A percentile compares a stretch with the other conserved stretches of the same genome.
Conservation (phyloP, 2,113 vertebrate genomes). For the Neotoma lepida region DNA sequence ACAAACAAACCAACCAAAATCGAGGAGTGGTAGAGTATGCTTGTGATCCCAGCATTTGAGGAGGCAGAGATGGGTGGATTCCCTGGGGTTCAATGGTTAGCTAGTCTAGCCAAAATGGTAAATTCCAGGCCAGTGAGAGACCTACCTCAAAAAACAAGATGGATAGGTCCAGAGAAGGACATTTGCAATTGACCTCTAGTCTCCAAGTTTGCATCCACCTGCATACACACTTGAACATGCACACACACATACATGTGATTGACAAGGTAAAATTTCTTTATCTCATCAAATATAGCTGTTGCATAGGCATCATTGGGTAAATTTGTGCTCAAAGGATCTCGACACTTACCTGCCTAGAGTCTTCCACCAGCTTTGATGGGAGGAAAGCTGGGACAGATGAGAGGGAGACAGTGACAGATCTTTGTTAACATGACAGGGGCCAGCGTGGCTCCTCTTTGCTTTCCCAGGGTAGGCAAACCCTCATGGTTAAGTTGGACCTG, state of each 20-base stretch:
- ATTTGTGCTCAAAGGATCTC: conserved; percentile 82
- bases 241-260: conserved; percentile 56
- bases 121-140: background rate
- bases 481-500: background rate
- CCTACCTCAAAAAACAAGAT: background rate
- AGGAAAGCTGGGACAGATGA: conserved; percentile 60
- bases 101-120: background rate
- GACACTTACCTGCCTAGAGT: conserved; percentile 76
- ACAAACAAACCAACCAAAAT: background rate
- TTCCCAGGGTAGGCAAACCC: background rate
- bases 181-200: background rate
- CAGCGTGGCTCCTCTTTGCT: conserved; percentile 57
- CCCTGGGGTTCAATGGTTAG: background rate
- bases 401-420: conserved; percentile 44
- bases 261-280: conserved; percentile 82
- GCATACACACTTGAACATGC: background rate
- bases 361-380: conserved; percentile 78
- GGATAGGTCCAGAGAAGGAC: background rate
- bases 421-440: conserved; percentile 61
- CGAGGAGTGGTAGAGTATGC: background rate
- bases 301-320: conserved; percentile 75
- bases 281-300: conserved; percentile 78
- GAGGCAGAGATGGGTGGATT: background rate
- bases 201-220: background rate
- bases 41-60: background rate